A percentile compares a stretch with the other conserved stretches of the same genome.
phyloP scores from a whole-genome alignment of 2,888 invertebrate species.

The Drosophila histrio region DNA sequence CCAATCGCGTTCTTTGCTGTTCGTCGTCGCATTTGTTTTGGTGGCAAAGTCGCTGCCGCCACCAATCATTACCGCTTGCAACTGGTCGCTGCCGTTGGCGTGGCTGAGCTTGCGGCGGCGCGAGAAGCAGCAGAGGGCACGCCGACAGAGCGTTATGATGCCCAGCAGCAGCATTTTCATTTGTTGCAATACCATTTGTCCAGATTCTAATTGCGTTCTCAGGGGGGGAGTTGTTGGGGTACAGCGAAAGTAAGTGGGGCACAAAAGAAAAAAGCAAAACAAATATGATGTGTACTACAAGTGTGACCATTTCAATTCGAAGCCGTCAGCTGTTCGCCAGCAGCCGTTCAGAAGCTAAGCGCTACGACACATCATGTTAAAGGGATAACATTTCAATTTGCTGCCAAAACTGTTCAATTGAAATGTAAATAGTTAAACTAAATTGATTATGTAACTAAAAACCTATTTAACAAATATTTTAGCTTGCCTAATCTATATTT shows the following conservation, averaged over 20 bases:
- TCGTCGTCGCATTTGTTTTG: neutral
- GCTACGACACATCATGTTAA: neutral
- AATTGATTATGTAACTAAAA: neutral
- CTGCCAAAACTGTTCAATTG: neutral
- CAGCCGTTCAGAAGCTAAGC: constrained; percentile 10
- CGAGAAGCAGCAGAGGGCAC: constrained; percentile 87
- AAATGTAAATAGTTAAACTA: too few species aligned
- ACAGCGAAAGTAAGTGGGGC: constrained; percentile 27
- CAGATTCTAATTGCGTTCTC: neutral
- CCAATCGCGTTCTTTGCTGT: constrained; percentile 84
- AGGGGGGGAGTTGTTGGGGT: constrained; percentile 15
- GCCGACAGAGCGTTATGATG: constrained; percentile 85
- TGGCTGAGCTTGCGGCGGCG: constrained; percentile 84
- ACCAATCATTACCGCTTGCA: constrained; percentile 86
- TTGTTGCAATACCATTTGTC: constrained; percentile 85
- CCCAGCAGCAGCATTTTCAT: constrained; percentile 86
- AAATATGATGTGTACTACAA: constrained; percentile 42
- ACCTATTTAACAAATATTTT: neutral
- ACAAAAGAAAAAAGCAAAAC: constrained; percentile 57
- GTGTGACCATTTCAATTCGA: constrained; percentile 31
- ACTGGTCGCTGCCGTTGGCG: constrained; percentile 82
- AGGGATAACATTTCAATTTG: neutral
- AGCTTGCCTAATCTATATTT: neutral
- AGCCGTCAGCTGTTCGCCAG: constrained; percentile 16
- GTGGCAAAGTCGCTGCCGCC: constrained; percentile 61